phyloP scores from a whole-genome alignment of 2,888 invertebrate species.

The Polia nebulosa region DNA sequence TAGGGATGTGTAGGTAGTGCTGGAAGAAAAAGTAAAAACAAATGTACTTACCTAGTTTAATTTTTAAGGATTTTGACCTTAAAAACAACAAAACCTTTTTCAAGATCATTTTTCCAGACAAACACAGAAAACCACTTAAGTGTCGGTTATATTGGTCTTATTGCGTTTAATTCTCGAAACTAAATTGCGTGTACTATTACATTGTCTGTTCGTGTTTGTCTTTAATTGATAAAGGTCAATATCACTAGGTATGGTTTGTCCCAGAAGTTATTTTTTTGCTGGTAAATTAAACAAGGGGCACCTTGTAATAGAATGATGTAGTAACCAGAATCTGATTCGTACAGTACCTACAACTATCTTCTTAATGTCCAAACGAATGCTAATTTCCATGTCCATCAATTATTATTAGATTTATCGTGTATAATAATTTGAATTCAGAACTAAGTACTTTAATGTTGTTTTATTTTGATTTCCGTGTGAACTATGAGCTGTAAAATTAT shows the following conservation, averaged over 20 bases:
- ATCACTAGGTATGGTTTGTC: slow-evolving; percentile 10
- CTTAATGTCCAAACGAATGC: too few relatives aligned
- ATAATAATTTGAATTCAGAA: too few relatives aligned
- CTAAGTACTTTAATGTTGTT: too few relatives aligned
- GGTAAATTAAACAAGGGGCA: slow-evolving; percentile 2
- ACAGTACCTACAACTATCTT: too few relatives aligned
- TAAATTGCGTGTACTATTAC: slow-evolving; percentile 56
- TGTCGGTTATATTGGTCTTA: background rate
- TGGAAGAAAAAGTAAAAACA: too few relatives aligned
- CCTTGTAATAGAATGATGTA: background rate
- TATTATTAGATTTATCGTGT: too few relatives aligned
- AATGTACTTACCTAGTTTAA: too few relatives aligned
- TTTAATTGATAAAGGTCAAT: slow-evolving; percentile 49
- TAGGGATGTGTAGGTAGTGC: too few relatives aligned
- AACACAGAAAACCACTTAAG: background rate
- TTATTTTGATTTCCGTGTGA: too few relatives aligned
- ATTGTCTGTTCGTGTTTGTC: slow-evolving; percentile 17
- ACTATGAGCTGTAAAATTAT: too few relatives aligned
- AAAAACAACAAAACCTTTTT: background rate
- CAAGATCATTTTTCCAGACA: background rate
- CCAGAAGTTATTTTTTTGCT: slow-evolving; percentile 18
- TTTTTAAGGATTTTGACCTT: too few relatives aligned
- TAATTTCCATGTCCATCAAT: too few relatives aligned
- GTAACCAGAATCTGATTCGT: background rate
- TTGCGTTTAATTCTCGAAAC: slow-evolving; percentile 49